Evolutionary conservation across 2,888 invertebrate species (phyloP), one percentile per base, ranked within the genome.

Genomic region (Chironomus tentans): DNA sequence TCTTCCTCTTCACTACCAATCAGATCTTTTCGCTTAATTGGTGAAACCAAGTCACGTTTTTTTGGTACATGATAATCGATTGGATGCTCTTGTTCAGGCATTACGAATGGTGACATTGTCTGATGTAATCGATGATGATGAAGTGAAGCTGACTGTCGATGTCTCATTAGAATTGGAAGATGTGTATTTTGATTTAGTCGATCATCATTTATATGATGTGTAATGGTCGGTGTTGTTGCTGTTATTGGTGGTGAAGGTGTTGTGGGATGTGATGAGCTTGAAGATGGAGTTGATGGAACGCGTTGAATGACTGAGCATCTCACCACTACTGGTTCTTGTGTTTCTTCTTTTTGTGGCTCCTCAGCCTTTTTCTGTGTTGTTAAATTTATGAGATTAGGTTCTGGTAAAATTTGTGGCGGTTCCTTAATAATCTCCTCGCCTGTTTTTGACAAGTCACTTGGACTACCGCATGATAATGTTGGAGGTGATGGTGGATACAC

Each of bases 11-110:
- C 89, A 10, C 85, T 84, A 81, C 74, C 74, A 46, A 68, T 47
- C 7, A 28, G 6, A 47, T 71, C 48, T 48, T 48, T 56, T n/a
- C 72, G 61, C 46, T 72, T 72, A 4, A 50, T 38, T 12, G 72
- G 72, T 21, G 28, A 50, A 7, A 46, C 18, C 22, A 89, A 89
- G 6, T 90, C 90, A 77, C 89, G 87, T 80, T 92, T 89, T 82
- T 93, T 93, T 24, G 94, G 94, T 78, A 94, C 92, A 81, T 90
- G 94, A 82, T 94, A 94, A 82, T 94, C 94, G 77, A 94, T 94
- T 0, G 94, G 94, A 80, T 94, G 94, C 77, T 94, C 94, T 84
- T 93, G 91, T 82, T 90, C 91, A 0, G 91, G 91, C 80, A 68
- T 24, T 4, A 68, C 15, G n/a, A 24, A 38, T 38, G 68, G 13